Base-by-base conservation (phyloP, 2,113 vertebrate species). In the Manacus vitellinus region DNA sequence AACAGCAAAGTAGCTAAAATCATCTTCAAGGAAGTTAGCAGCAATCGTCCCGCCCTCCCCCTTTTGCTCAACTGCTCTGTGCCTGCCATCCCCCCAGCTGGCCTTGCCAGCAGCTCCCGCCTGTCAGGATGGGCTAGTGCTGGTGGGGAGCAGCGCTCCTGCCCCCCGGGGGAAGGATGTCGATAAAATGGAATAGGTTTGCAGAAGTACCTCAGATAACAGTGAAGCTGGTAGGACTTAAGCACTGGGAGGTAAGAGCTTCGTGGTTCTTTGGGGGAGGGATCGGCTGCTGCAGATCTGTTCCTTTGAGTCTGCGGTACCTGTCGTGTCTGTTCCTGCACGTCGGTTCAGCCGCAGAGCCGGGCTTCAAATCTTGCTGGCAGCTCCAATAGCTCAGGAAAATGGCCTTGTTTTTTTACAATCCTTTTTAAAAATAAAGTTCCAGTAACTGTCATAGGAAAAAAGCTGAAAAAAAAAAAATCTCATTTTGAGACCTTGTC, bases 231-330 rank as follows among this genome's bases (percentile, higher is more conserved):
- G 77, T 90, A 46, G 98, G 98, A 98, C 91, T 95, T 7, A 96
- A 87, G 51, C 88, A 95, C 22, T 96, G 94, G 68, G 97, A 98
- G 98, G 98, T 98, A 98, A 98, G 98, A 91, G 30, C 52, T 85
- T 52, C 1, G 12, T 80, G 66, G 33, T 85, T 95, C 54, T 78
- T 47, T 88, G 1, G 2, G 33, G 27, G 78, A 1, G 4, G 77
- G 70, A 17, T 12, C 8, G 0, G 1, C 51, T 7, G 88, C n/a
- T 9, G 65, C 15, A 8, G 39, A 6, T 62, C 59, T 2, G 16
- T 61, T 19, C 0, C 6, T 47, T 7, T 0, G 2, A 37, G 35
- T 23, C 23, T 12, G 18, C 2, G 1, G 35, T 54, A 4, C 56
- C 37, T 1, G 3, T 9, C 1, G 0, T 12, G n/a, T 24, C 56